These are phyloP conservation scores for Phrynocephalus forsythii DNA, from an alignment of 2,797 vertebrate species.

Conservation along the genomic window DNA sequence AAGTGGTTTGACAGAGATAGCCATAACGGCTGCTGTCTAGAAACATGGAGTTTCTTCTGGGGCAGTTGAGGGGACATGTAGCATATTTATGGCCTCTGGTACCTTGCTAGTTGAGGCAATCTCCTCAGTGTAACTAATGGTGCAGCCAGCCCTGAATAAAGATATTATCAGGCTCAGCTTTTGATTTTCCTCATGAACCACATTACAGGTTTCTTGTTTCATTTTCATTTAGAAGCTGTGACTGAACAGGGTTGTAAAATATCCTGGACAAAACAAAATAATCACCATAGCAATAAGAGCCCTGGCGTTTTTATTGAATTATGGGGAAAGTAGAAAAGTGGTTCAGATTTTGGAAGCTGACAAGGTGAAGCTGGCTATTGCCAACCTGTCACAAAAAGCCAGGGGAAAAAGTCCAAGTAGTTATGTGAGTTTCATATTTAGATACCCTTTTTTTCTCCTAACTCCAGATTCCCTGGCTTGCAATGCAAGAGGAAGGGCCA, in stretches of 20 bases:
- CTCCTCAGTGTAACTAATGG: too few species aligned
- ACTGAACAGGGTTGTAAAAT: not conserved
- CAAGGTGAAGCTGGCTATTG: not conserved
- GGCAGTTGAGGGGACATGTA: too few species aligned
- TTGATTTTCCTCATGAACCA: too few species aligned
- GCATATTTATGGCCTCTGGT: not conserved
- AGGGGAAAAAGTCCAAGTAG: not conserved
- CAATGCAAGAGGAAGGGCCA: not conserved
- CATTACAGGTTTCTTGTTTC: too few species aligned
- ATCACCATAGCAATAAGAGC: not conserved
- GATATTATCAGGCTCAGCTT: too few species aligned
- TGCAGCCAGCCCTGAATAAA: too few species aligned
- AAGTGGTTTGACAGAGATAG: too few species aligned
- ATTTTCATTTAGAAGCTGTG: not conserved
- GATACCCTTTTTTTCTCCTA: not conserved
- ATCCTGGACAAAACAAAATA: not conserved
- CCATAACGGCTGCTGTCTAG: too few species aligned
- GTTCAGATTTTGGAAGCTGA: not conserved
- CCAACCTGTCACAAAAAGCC: not conserved
- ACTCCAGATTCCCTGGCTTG: not conserved
- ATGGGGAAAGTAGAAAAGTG: not conserved
- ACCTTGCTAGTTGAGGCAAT: not conserved
- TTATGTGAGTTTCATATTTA: not conserved
- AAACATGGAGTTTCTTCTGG: too few species aligned
- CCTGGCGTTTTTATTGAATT: not conserved